A percentile compares a stretch with the other conserved stretches of the same genome.
Evolutionary conservation across 2,113 vertebrate genomes (phyloP).

Genomic region (mouse (Mus musculus)): GRCm39 chr2:169639001-169639500

Average conservation of each 20-base stretch:
- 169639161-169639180: too few species aligned
- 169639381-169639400: constrained; percentile 54
- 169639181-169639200: not conserved
- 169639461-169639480: not conserved
- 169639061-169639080: too few species aligned
- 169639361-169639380: constrained; percentile 53
- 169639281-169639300: not conserved
- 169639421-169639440: constrained; percentile 62
- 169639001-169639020: not conserved
- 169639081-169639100: too few species aligned
- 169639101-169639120: too few species aligned
- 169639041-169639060: not conserved
- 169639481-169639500: not conserved
- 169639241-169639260: not conserved
- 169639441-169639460: not conserved
- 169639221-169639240: not conserved
- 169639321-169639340: not conserved
- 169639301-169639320: not conserved
- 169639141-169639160: not conserved
- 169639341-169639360: constrained; percentile 21
- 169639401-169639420: constrained; percentile 58
- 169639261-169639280: not conserved
- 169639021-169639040: not conserved
- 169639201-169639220: accelerated
- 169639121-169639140: not conserved